These are phyloP conservation scores for Sebastes nivosus DNA, from an alignment of 2,797 vertebrate species.

Conservation along the genomic window DNA sequence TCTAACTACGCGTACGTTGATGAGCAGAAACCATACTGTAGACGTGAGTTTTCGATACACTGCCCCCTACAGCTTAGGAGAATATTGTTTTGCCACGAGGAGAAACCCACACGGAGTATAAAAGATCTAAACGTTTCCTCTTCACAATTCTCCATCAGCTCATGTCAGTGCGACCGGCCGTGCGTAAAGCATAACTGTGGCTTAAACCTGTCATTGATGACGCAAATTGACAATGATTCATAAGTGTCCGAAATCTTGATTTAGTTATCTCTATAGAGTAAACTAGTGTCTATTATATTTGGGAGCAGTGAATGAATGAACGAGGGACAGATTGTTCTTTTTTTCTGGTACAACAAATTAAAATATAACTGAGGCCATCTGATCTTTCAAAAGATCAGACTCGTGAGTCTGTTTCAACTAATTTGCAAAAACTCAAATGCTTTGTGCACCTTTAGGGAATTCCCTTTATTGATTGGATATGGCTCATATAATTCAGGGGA, in stretches of 20 bases:
- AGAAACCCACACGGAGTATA: too few relatives aligned
- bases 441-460: conserved; percentile 30
- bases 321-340: not conserved
- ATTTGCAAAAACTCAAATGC: conserved; percentile 45
- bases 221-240: not conserved
- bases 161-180: too few relatives aligned
- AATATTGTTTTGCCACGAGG: too few relatives aligned
- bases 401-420: conserved; percentile 15
- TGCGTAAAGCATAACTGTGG: not conserved
- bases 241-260: not conserved
- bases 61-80: too few relatives aligned
- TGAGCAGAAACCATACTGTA: too few relatives aligned
- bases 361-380: conserved; percentile 17
- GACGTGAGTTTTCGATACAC: too few relatives aligned
- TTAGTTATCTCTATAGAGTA: not conserved
- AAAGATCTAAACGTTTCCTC: too few relatives aligned
- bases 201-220: not conserved
- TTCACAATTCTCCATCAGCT: too few relatives aligned
- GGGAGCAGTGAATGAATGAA: not conserved
- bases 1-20: too few relatives aligned
- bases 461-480: conserved; percentile 40
- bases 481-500: conserved; percentile 28
- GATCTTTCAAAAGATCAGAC: conserved; percentile 16
- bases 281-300: not conserved
- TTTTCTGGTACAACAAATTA: not conserved